Conservation (phyloP, 2,113 vertebrate species). For the Halcyon malimbica region DNA sequence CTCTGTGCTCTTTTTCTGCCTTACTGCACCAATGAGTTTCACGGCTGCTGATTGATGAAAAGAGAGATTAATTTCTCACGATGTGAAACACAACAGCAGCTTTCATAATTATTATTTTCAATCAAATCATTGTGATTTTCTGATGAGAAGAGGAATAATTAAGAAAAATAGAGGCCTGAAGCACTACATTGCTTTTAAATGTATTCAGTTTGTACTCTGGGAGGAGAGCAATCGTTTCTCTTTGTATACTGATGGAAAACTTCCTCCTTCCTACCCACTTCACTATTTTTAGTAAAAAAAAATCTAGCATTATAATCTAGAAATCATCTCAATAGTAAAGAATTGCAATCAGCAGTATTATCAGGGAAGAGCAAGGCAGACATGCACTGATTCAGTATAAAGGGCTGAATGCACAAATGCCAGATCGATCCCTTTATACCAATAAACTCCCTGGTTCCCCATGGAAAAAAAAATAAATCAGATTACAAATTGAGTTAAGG, state of each 20-base stretch:
- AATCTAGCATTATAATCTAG: not conserved
- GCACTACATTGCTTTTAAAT: not conserved
- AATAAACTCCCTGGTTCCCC: not conserved
- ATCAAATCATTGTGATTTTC: conserved; percentile 43
- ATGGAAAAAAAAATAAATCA: not conserved
- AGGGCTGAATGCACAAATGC: not conserved
- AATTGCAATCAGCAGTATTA: conserved; percentile 20
- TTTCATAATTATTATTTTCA: conserved; percentile 47
- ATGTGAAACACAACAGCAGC: not conserved
- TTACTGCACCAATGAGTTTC: not conserved
- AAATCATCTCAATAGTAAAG: conserved; percentile 14
- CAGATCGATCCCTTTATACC: not conserved
- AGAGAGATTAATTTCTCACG: conserved; percentile 20
- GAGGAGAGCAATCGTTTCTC: conserved; percentile 40
- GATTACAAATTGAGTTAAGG: not conserved
- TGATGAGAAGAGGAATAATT: conserved; percentile 26
- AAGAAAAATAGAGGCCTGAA: conserved; percentile 12
- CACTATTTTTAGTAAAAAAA: not conserved
- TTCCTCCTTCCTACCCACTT: not conserved
- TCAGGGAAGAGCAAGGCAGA: not conserved
- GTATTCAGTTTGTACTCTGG: not conserved
- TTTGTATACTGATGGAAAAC: conserved; percentile 39
- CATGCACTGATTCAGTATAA: not conserved
- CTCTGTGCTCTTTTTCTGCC: not conserved
- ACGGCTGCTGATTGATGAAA: not conserved